Base-by-base conservation (phyloP, 1,140 invertebrate species). In the Diachasmimorpha longicaudata region DNA sequence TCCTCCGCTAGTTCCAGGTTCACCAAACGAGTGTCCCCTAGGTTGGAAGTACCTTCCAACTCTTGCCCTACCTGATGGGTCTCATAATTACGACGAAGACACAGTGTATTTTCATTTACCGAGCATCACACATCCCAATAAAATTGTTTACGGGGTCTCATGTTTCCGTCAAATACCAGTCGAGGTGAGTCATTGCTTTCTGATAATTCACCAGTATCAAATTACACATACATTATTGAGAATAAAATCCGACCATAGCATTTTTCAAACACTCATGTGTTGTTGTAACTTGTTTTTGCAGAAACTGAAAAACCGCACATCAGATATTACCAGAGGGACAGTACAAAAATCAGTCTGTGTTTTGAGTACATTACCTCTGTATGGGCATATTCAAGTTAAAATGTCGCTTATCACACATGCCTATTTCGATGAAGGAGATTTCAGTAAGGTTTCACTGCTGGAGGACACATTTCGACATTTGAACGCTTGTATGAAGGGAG, bases 81-180 rank as follows among this genome's bases (percentile, higher is more conserved):
- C 98, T 25, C 98, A 99, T 84, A 99, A 99, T 90, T 99, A 94
- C 88, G 92, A 95, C 74, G 94, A 97, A 86, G 98, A 99, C 85
- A 98, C 97, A 0, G 96, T 99, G 71, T 99, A 95, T 90, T 99
- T 99, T 88, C 96, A 98, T 89, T 89, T 99, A 72, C 98, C 98
- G 37, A 96, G 96, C 81, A 89, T 97, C 23, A 93, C 91, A 16
- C 93, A 97, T 83, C 93, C 94, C 21, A 93, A 93, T 72, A 91
- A 93, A 80, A 98, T 97, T 48, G 93, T 99, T 10, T 99, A 95
- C 91, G 97, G 97, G 9, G 95, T 99, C 75, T 99, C 98, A 19
- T 99, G 98, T 90, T 99, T 98, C 88, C 91, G 97, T 78, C 98
- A 99, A 91, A 99, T 99, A 82, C 95, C 97, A 81, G 93, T 98